Conservation (phyloP, 2,113 vertebrate genomes). For the Gymnocephalus cernua region DNA sequence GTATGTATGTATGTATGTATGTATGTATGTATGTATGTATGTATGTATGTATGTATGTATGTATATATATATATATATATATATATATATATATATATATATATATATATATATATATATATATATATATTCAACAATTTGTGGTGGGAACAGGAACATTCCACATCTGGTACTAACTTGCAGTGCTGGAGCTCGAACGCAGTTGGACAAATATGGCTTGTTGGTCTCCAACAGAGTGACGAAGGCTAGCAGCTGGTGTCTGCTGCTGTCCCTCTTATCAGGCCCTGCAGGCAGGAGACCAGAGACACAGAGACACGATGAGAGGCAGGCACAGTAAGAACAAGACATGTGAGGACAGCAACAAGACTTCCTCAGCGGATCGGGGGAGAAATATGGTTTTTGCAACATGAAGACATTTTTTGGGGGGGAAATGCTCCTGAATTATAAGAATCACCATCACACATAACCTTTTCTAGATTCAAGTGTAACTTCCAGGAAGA, state of each 20-base stretch:
- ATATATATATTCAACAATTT: neutral
- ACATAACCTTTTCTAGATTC: constrained; percentile 1
- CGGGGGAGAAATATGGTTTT: neutral
- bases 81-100: too few relatives aligned
- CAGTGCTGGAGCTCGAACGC: constrained; percentile 87
- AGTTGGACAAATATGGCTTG: constrained; percentile 93
- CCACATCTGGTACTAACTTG: constrained; percentile 82
- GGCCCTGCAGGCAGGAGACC: constrained; percentile 36
- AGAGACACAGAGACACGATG: neutral
- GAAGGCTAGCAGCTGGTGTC: constrained; percentile 91
- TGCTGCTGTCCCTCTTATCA: constrained; percentile 80
- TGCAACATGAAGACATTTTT: neutral
- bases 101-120: too few relatives aligned
- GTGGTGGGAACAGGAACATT: neutral
- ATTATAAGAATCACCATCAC: neutral
- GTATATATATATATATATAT: too few relatives aligned
- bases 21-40: too few relatives aligned
- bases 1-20: too few relatives aligned
- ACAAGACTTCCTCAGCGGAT: neutral
- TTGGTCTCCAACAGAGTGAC: constrained; percentile 95
- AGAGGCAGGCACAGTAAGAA: neutral
- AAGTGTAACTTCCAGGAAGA: neutral
- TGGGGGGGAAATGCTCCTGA: neutral
- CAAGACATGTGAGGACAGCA: neutral
- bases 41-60: too few relatives aligned